A percentile compares a stretch with the other conserved stretches of the same genome.
Evolutionary conservation across 2,113 vertebrate species (phyloP).

Genomic region (Rhynchomys soricoides): DNA sequence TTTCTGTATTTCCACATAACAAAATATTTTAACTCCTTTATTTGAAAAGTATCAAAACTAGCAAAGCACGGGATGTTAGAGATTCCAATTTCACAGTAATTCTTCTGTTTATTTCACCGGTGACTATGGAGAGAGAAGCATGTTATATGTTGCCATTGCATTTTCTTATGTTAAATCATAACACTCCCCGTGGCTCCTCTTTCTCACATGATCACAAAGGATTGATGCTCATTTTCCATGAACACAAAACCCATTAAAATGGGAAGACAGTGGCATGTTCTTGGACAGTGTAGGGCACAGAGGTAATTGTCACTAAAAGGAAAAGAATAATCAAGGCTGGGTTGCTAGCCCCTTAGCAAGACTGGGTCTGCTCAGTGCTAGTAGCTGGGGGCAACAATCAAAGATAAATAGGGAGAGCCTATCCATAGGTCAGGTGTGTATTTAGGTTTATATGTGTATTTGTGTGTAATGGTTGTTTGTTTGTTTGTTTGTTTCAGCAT

Average conservation of each 20-base stretch:
- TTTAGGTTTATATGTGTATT: not conserved
- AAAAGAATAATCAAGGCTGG: not conserved
- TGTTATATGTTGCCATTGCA: not conserved
- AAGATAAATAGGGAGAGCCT: not conserved
- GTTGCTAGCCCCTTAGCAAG: not conserved
- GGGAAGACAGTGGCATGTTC: not conserved
- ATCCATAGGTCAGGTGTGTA: not conserved
- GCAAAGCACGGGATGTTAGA: not conserved
- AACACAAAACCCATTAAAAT: not conserved
- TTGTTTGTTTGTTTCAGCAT: slow-evolving; percentile 29
- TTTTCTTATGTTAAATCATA: not conserved
- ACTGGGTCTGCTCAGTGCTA: not conserved
- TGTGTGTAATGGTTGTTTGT: not conserved
- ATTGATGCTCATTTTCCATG: not conserved
- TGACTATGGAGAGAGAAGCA: not conserved
- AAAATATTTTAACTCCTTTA: not conserved
- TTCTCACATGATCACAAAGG: not conserved
- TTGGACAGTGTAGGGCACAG: not conserved
- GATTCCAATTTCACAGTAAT: not conserved
- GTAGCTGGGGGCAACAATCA: not conserved
- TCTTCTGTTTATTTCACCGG: not conserved
- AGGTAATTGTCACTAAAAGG: not conserved
- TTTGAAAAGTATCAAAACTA: slow-evolving; percentile 6
- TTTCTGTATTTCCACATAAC: not conserved
- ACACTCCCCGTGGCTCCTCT: not conserved